A percentile compares a stretch with the other conserved stretches of the same genome.
These are phyloP conservation scores for Nomada flava DNA, from an alignment of 2,888 invertebrate species.

Conservation along the genomic window DNA sequence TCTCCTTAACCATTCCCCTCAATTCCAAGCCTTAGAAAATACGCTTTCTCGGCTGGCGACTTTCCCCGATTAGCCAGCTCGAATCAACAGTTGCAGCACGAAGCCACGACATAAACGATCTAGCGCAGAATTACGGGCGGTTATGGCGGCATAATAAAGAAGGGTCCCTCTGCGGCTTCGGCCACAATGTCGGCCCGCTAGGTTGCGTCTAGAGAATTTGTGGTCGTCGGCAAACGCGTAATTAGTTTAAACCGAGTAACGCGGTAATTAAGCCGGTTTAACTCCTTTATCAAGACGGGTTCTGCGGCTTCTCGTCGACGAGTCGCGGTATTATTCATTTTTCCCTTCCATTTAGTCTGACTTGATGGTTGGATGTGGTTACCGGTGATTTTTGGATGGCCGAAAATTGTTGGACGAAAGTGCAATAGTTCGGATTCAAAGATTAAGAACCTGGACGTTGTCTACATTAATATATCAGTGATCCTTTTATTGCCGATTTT, in stretches of 20 bases:
- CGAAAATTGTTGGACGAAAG: neutral
- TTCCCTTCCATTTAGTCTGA: neutral
- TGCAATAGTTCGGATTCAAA: too few species aligned
- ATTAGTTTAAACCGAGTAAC: slow-evolving; percentile 69
- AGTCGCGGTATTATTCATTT: neutral
- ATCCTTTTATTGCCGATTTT: neutral
- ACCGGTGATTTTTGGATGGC: neutral
- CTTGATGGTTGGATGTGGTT: neutral
- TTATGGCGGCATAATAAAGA: slow-evolving; percentile 45
- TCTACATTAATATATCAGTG: neutral
- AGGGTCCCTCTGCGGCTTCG: slow-evolving; percentile 33
- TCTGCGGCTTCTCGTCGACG: neutral
- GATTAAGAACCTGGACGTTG: too few species aligned
- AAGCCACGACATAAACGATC: slow-evolving; percentile 14
- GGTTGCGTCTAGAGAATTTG: slow-evolving; percentile 62
- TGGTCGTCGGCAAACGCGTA: slow-evolving; percentile 63
- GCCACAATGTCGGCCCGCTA: slow-evolving; percentile 48
- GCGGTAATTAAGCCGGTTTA: slow-evolving; percentile 66
- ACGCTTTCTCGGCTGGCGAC: neutral
- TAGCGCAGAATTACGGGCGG: slow-evolving; percentile 25
- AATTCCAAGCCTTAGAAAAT: neutral
- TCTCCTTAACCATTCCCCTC: too few species aligned
- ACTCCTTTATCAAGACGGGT: slow-evolving; percentile 64
- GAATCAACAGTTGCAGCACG: slow-evolving; percentile 39
- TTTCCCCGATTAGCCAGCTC: slow-evolving; percentile 6